Evolutionary conservation across 1,140 invertebrate species (phyloP), one percentile per base, ranked within the genome.

Genomic region (Ceratosolen solmsi): DNA sequence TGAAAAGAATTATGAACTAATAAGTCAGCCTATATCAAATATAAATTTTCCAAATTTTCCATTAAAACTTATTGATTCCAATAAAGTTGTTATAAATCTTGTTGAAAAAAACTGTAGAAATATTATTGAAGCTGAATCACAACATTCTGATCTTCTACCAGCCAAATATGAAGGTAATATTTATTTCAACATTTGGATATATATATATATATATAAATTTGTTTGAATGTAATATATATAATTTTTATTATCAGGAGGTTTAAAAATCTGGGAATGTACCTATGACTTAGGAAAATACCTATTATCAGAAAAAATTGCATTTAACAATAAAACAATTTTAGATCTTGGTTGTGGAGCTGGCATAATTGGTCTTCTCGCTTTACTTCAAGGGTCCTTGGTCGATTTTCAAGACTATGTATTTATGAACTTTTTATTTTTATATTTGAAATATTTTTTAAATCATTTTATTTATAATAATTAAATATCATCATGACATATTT

Each of bases 371-470:
- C 93, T 98, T 46, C 92, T 95, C 87, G 92, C 95, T 56, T 91
- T 95, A 72, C 87, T 93, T 20, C 92, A 93, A 86, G 94, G 94
- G 75, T 94, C 96, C 4, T 77, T 70, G 33, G 96, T 97, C 36
- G 94, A 96, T 88, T 98, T 98, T 92, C 97, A 98, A 92, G 97
- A 98, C 93, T 98, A 97, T 93, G 97, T 98, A 93, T 93, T 94
- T 84, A 81, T 13, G 7, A 85, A 46, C 17, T 17, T 54, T 54
- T 8, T 22, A 54, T 54, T 54, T 54, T 54, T 54, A 22, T 54
- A 4, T 54, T 54, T 20, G 17, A 11, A 54, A 8, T 54, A 15
- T 8, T 54, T 54, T 54, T 4, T 20, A 22, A 54, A 8, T 17
- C 9, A 54, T 54, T 54, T 54, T 54, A 46, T 46, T 46, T 46